phyloP scores from a whole-genome alignment of 2,888 invertebrate genomes.

The Campaea margaritaria region DNA sequence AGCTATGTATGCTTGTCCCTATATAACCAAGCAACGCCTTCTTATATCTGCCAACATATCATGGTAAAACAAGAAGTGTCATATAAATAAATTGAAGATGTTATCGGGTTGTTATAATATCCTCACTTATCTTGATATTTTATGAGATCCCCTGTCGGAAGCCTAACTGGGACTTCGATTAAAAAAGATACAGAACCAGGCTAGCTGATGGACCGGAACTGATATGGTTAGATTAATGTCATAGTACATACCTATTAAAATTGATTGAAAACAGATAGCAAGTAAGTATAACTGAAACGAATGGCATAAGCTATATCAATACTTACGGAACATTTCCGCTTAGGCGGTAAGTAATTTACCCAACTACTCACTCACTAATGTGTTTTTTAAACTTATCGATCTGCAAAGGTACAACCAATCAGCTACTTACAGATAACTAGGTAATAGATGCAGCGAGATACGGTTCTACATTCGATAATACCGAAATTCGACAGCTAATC shows the following conservation, averaged over 20 bases:
- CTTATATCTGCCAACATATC: conserved; percentile 28
- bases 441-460: too few relatives aligned
- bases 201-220: conserved; percentile 20
- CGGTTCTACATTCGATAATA: too few relatives aligned
- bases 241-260: not conserved
- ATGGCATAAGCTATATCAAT: not conserved
- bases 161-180: conserved; percentile 19
- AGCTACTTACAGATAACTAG: too few relatives aligned
- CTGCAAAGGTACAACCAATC: too few relatives aligned
- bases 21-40: conserved; percentile 16
- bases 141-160: conserved; percentile 26
- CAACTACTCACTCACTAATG: too few relatives aligned
- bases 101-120: conserved; percentile 42
- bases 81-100: conserved; percentile 51
- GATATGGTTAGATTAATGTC: conserved; percentile 19
- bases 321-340: not conserved
- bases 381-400: too few relatives aligned
- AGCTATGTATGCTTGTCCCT: not conserved
- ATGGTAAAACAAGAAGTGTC: conserved; percentile 43
- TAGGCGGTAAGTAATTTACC: too few relatives aligned
- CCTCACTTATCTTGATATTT: conserved; percentile 37
- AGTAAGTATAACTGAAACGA: not conserved
- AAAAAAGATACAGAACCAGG: conserved; percentile 5
- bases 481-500: too few relatives aligned
- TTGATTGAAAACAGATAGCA: conserved; percentile 5